Evolutionary conservation across 2,113 vertebrate genomes (phyloP).

Genomic region (Spea bombifrons): DNA sequence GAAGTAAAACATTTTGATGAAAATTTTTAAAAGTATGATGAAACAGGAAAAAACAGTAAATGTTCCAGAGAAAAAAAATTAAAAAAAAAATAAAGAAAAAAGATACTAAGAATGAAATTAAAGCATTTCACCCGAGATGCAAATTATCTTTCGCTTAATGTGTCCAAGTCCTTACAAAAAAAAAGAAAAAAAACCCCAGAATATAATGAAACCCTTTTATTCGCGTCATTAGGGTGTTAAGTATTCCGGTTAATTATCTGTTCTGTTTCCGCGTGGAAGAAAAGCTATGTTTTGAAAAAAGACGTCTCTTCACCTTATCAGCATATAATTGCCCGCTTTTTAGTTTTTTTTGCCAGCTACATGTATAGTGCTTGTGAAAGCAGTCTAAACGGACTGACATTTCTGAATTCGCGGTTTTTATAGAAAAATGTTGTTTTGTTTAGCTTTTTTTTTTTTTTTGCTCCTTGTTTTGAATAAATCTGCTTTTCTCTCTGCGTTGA

Average conservation of each 20-base stretch:
- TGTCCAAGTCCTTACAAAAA: conserved; percentile 16
- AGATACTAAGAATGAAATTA: conserved; percentile 9
- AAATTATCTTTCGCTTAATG: conserved; percentile 24
- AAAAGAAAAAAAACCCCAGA: background rate
- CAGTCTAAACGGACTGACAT: background rate
- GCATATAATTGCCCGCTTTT: conserved; percentile 14
- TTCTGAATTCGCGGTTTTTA: background rate
- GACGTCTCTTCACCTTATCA: conserved; percentile 10
- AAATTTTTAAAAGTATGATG: background rate
- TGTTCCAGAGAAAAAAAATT: background rate
- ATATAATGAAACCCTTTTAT: conserved; percentile 21
- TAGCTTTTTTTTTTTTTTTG: background rate
- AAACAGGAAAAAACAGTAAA: conserved; percentile 1
- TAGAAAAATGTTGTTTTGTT: too few relatives aligned
- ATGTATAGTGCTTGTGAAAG: background rate
- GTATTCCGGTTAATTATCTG: conserved; percentile 34
- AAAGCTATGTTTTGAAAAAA: conserved; percentile 9
- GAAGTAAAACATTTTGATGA: background rate
- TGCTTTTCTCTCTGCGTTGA: background rate
- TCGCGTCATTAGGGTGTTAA: conserved; percentile 34
- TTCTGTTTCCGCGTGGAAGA: conserved; percentile 18
- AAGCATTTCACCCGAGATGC: conserved; percentile 11
- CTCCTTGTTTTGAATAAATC: background rate
- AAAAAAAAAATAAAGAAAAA: background rate
- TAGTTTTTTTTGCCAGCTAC: background rate